These are phyloP conservation scores for Tolmerus cingulatus DNA, from an alignment of 2,888 invertebrate species.

Conservation along the genomic window DNA sequence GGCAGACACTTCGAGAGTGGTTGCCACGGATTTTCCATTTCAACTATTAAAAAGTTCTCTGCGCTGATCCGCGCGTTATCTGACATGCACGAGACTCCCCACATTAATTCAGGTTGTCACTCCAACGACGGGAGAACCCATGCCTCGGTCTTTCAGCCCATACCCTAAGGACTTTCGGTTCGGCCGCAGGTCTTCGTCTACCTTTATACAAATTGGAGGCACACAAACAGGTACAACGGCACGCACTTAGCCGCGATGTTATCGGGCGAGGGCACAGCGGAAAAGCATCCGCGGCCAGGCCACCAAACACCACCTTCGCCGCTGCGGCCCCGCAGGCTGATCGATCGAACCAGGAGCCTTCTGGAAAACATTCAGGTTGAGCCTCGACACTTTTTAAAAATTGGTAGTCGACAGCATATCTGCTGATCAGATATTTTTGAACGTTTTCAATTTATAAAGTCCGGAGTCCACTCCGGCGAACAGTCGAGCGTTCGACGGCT, in stretches of 20 bases:
- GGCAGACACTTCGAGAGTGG: neutral
- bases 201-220: conserved; percentile 26
- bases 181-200: neutral
- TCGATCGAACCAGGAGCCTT: conserved; percentile 10
- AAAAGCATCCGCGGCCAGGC: neutral
- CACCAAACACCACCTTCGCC: neutral
- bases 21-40: conserved; percentile 33
- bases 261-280: neutral
- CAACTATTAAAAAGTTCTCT: conserved; percentile 37
- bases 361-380: conserved; percentile 37
- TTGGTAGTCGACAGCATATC: conserved; percentile 49
- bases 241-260: conserved; percentile 33
- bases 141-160: conserved; percentile 2
- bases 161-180: conserved; percentile 27
- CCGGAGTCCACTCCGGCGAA: conserved; percentile 22
- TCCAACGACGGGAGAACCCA: conserved; percentile 24
- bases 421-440: conserved; percentile 48
- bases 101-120: conserved; percentile 48
- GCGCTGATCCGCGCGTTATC: conserved; percentile 34
- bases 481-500: conserved; percentile 43
- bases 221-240: conserved; percentile 39
- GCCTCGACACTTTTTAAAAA: conserved; percentile 47
- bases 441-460: conserved; percentile 49
- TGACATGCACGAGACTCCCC: conserved; percentile 43
- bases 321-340: neutral